Evolutionary conservation across 2,888 invertebrate genomes (phyloP), one percentile per base, ranked within the genome.

Genomic region (Abrostola triplasia): DNA sequence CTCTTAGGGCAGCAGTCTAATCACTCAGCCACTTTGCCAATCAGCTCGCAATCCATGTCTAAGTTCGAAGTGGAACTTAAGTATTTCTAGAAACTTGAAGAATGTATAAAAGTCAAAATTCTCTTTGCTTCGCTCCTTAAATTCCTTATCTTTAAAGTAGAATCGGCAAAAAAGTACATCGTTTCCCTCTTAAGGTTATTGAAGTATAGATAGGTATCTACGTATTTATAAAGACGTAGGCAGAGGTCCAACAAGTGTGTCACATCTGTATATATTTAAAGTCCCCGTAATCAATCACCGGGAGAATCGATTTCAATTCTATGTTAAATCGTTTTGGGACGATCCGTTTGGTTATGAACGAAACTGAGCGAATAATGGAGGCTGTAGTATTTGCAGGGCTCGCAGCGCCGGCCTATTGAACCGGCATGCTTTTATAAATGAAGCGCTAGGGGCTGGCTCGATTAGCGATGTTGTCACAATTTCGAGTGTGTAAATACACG

Each of bases 251-350:
- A 24, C 24, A 24, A 24, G 24, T 24, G 8, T 40, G 53, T 49
- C 52, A 36, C 55, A 49, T 48, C 52, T 73, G 54, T 54, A 69
- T 9, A 61, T 61, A 61, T 67, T 67, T 61, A 59, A 64, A 64
- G 48, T 41, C n/a, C 9, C 35, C 11, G 50, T 51, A 69, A 78
- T 77, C 78, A 75, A 77, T 77, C 76, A 78, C 54, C 50, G 44
- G 50, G 10, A 10, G 50, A 63, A 50, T 59, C 65, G 65, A 78
- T 65, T 59, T 44, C 65, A 64, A 69, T 70, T 73, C 61, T 59
- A 70, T 65, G 64, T 67, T 61, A 64, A 62, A 74, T 74, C 76
- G 76, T 59, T 76, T 76, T 61, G 74, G 76, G 70, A 35, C 69
- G 57, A 54, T 36, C 38, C 36, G 35, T 37, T 41, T 48, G 58